Percentiles rank a stretch among this genome's conserved stretches.
Conservation (phyloP, 1,140 invertebrate genomes). For the Lamellibrachia luymesi region DNA sequence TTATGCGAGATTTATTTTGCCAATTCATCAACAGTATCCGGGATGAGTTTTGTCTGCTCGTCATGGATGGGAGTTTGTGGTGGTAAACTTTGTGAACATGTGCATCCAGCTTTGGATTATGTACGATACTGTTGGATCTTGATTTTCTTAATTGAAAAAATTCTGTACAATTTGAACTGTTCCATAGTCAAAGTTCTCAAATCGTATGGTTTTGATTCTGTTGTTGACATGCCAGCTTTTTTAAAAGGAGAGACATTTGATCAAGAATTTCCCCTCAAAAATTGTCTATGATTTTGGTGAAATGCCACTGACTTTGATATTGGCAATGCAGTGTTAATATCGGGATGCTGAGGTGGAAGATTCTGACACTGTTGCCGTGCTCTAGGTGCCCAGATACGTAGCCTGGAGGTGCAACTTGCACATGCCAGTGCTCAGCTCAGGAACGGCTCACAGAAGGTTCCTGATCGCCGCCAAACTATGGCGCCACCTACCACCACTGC, state of each 20-base stretch:
- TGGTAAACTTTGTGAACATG: no score
- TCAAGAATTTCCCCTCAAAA: no score
- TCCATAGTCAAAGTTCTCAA: neutral
- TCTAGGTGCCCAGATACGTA: neutral
- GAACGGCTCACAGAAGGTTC: neutral
- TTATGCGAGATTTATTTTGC: no score
- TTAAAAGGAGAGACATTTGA: no score
- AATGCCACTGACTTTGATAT: neutral
- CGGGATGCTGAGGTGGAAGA: neutral
- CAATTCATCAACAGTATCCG: no score
- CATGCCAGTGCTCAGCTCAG: conserved; percentile 8
- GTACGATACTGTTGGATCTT: no score
- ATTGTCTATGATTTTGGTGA: no score
- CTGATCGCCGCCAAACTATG: neutral
- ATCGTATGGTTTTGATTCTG: neutral
- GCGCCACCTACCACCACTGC: neutral
- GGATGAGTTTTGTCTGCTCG: no score
- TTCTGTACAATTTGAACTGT: no score
- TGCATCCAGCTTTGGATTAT: no score
- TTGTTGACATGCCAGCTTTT: neutral
- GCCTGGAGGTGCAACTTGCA: neutral
- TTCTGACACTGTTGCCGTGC: neutral
- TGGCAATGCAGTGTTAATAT: neutral
- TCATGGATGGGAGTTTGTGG: no score
- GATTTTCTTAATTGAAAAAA: no score